phyloP scores from a whole-genome alignment of 1,140 invertebrate genomes.

The Aethina tumida region DNA sequence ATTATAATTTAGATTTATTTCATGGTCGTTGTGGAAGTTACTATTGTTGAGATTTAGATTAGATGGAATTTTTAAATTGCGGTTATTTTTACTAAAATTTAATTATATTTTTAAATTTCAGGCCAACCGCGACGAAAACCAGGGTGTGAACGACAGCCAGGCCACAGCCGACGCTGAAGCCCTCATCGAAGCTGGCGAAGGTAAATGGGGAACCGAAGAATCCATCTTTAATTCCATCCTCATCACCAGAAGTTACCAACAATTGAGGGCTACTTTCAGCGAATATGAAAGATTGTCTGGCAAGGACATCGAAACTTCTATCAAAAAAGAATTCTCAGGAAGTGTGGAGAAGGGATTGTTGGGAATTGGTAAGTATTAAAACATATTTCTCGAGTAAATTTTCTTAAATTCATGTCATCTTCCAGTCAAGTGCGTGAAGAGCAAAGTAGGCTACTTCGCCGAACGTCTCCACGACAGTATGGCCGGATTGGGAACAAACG shows the following conservation, averaged over 20 bases:
- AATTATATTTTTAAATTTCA: slow-evolving; percentile 11
- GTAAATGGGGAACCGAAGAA: slow-evolving; percentile 80
- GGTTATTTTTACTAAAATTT: background rate
- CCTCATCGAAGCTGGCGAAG: slow-evolving; percentile 62
- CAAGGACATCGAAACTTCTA: slow-evolving; percentile 73
- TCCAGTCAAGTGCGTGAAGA: slow-evolving; percentile 78
- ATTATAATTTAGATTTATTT: no score
- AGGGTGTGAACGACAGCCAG: slow-evolving; percentile 51
- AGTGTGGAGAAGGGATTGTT: slow-evolving; percentile 74
- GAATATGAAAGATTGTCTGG: slow-evolving; percentile 68
- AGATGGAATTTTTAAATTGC: background rate
- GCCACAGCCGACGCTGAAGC: slow-evolving; percentile 62
- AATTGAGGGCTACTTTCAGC: slow-evolving; percentile 71
- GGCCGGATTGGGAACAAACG: slow-evolving; percentile 81
- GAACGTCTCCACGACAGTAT: slow-evolving; percentile 82
- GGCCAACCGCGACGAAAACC: slow-evolving; percentile 72
- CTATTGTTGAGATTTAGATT: no score
- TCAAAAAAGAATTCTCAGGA: slow-evolving; percentile 82
- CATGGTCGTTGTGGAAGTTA: no score
- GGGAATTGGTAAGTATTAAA: slow-evolving; percentile 61
- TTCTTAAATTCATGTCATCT: slow-evolving; percentile 10
- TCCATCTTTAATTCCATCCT: slow-evolving; percentile 76
- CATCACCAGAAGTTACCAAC: slow-evolving; percentile 67
- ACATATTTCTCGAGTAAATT: background rate
- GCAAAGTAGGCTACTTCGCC: slow-evolving; percentile 88